Evolutionary conservation across 2,797 vertebrate genomes (phyloP), one percentile per base, ranked within the genome.

Genomic region (Aldrovandia affinis): DNA sequence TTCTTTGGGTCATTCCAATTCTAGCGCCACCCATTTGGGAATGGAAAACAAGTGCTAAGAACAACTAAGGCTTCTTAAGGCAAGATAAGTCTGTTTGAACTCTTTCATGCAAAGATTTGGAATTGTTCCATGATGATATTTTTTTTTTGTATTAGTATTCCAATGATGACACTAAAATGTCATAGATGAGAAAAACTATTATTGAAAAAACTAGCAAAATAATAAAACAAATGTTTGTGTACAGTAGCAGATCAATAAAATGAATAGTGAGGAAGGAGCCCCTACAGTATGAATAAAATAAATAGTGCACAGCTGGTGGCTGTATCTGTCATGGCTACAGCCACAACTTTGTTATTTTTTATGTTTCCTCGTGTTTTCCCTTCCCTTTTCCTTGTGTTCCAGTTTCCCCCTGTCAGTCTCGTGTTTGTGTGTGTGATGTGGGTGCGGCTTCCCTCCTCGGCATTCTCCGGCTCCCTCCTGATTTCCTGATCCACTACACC

Each of bases 231-330:
- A n/a, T n/a, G 22, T n/a, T n/a, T 28, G 59, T 61, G n/a, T 61
- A 1, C 22, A 61, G 25, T 25, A 61, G 20, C 22, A 28, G n/a
- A 65, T n/a, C 12, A n/a, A 52, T 73, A 8, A 82, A 82, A 52
- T 12, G 61, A 68, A 68, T 44, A 83, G 22, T 39, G 55, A 83
- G 81, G 22, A 81, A 91, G 87, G 92, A 89, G 65, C 36, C 39
- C 81, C 88, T 84, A 57, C 2, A 78, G 79, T n/a, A n/a, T 88
- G 89, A 83, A 85, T 88, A 86, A 92, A 91, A 93, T 86, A 92
- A 92, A 93, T 86, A 33, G 28, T 36, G 68, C 88, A 2, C 89
- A 88, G 88, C 87, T 93, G 91, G 89, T 88, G 88, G 84, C 81
- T 83, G 87, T 88, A 83, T 59, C 81, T 80, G n/a, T n/a, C n/a